Evolutionary conservation across 2,888 invertebrate genomes (phyloP), one percentile per base, ranked within the genome.

Genomic region (Panorpa germanica): DNA sequence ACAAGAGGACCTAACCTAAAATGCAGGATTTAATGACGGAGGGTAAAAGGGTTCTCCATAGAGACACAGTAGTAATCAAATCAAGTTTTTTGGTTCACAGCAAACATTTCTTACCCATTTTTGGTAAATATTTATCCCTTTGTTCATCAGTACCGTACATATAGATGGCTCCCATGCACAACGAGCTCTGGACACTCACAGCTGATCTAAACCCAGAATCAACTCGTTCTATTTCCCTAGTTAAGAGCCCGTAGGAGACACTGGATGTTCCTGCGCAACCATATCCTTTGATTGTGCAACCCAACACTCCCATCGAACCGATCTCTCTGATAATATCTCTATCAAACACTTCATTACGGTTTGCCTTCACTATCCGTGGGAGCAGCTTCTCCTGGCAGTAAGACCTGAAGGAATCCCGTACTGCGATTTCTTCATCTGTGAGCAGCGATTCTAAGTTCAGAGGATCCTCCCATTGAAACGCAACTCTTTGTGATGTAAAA

Each of bases 131-230:
- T 49, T 74, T 80, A 40, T 88, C 64, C 49, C 85, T 93, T 47
- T 95, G 95, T 40, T 72, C 73, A 30, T 83, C 78, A 21, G 68
- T 70, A 11, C 96, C 98, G 49, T 74, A 95, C 43, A 71, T 70
- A 46, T 86, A 72, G 42, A 99, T 95, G 1, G 95, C 81, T 27
- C 85, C 82, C 80, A 93, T 93, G 1, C 83, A 90, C 31, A 99
- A 62, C 14, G 91, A 91, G 28, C 95, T 95, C 53, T 99, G 98
- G 0, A 99, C 98, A 52, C 95, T 95, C 57, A 95, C 69, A 1
- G 90, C 83, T 3, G 96, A 98, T 42, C 98, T 66, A 52, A 91
- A 99, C 4, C 85, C 73, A 34, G 91, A 91, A 54, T 96, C 95
- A 7, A 96, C 70, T 38, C 75, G 69, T 55, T 96, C 95, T 32